phyloP scores from a whole-genome alignment of 2,888 invertebrate genomes.

The Thyatira batis region DNA sequence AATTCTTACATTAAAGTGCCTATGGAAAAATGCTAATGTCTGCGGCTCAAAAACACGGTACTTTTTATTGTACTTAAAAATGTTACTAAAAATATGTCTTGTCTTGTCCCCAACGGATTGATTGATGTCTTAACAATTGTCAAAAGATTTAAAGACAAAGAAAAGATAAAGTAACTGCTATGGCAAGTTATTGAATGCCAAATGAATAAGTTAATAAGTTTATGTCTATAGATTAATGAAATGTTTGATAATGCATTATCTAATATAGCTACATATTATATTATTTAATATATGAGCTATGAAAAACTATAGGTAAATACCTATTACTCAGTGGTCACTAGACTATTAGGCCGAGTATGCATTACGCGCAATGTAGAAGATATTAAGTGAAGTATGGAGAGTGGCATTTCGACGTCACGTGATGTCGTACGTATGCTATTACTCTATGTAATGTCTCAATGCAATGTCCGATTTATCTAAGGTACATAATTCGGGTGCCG shows the following conservation, averaged over 20 bases:
- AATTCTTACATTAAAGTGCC: constrained; percentile 24
- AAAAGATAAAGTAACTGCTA: background rate
- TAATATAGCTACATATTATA: too few species aligned
- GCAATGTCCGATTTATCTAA: too few species aligned
- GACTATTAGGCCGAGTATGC: too few species aligned
- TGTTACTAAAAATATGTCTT: background rate
- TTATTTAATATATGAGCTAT: too few species aligned
- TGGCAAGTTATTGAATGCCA: background rate
- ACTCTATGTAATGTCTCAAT: too few species aligned
- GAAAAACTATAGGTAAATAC: too few species aligned
- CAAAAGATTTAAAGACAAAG: background rate
- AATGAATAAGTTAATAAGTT: background rate
- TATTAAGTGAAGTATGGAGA: too few species aligned
- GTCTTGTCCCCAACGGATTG: background rate
- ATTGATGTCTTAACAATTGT: background rate
- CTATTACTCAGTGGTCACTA: too few species aligned
- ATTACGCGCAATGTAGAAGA: too few species aligned
- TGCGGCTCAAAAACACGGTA: constrained; percentile 18
- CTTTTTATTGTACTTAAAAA: constrained; percentile 10
- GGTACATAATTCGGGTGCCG: too few species aligned
- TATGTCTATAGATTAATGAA: background rate
- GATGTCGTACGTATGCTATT: too few species aligned
- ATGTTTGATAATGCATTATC: background rate
- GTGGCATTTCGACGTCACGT: too few species aligned
- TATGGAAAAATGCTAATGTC: constrained; percentile 23